Percentiles rank a stretch among this genome's conserved stretches.
These are phyloP conservation scores for Peromyscus polionotus DNA, from an alignment of 2,113 vertebrate species.

Conservation along the genomic window DNA sequence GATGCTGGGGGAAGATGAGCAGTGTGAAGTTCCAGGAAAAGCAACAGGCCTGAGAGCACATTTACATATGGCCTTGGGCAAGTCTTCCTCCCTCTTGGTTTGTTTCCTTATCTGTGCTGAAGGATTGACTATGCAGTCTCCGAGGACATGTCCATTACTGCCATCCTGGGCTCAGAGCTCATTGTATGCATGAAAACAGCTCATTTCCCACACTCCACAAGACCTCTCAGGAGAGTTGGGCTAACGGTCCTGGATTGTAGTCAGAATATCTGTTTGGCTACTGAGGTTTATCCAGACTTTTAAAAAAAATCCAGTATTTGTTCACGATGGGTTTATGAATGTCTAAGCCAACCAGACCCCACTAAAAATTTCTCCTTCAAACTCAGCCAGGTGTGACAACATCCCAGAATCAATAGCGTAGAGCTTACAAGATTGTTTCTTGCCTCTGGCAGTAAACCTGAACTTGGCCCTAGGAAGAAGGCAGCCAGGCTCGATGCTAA, in stretches of 20 bases:
- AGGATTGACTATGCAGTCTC: background rate
- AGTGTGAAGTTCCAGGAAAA: rapidly evolving
- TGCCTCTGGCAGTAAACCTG: background rate
- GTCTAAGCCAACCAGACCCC: background rate
- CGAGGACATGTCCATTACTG: background rate
- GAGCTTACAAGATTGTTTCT: background rate
- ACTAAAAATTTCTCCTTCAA: background rate
- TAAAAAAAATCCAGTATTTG: background rate
- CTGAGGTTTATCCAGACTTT: background rate
- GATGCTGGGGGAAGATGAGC: background rate
- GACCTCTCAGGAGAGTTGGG: background rate
- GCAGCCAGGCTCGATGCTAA: background rate
- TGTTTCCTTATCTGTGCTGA: conserved; percentile 5
- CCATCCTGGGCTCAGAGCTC: background rate
- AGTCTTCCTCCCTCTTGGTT: background rate
- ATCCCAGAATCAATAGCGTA: background rate
- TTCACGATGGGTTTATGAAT: conserved; percentile 21
- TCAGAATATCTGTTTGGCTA: background rate
- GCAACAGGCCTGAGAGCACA: background rate
- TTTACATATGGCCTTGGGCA: background rate
- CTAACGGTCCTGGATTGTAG: background rate
- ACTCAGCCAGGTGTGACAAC: background rate
- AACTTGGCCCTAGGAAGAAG: background rate
- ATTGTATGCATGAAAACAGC: background rate
- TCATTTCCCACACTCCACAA: background rate